Evolutionary conservation across 2,113 vertebrate species (phyloP), one percentile per base, ranked within the genome.

Genomic region (Setophaga coronata): DNA sequence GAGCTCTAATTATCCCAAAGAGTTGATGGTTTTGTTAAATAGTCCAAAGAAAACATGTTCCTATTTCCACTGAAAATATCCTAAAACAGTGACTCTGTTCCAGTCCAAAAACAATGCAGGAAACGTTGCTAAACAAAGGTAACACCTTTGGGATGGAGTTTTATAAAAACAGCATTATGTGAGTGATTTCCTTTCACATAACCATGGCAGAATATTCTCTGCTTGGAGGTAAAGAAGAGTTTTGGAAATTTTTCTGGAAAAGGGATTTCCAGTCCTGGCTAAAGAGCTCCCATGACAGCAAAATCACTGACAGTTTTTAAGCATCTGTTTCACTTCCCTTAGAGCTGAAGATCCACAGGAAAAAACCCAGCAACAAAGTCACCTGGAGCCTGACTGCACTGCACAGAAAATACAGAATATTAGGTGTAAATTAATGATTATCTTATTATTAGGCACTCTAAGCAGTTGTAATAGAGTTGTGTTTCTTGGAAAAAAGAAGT

Each of bases 161-260:
- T 53, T 34, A 10, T 58, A 70, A 24, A 24, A 31, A 45, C 20
- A 56, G 26, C 2, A 7, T 6, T 20, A 2, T 7, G 18, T 2
- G 25, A 84, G 40, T 20, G 48, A n/a, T 56, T 95, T 64, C 72
- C 56, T n/a, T 65, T 28, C 50, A 58, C n/a, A 4, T 1, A 70
- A 65, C 16, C 36, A 38, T 4, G 7, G 3, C 20, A 36, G 33
- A 4, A 20, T 18, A 12, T 20, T 34, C 51, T 70, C 47, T 62
- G 31, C 51, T 67, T 7, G 36, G 14, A 26, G 3, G 11, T 9
- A 5, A 48, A 54, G 53, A 1, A 62, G 19, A 1, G 0, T 5
- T 73, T 28, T 8, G 33, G 19, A 76, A 70, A 9, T 29, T 50
- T 18, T 54, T 47, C 72, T 53, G 40, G 24, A 56, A 43, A 66